Conservation (phyloP, 2,797 vertebrate species). For the Tokudaia tokunoshimensis region DNA sequence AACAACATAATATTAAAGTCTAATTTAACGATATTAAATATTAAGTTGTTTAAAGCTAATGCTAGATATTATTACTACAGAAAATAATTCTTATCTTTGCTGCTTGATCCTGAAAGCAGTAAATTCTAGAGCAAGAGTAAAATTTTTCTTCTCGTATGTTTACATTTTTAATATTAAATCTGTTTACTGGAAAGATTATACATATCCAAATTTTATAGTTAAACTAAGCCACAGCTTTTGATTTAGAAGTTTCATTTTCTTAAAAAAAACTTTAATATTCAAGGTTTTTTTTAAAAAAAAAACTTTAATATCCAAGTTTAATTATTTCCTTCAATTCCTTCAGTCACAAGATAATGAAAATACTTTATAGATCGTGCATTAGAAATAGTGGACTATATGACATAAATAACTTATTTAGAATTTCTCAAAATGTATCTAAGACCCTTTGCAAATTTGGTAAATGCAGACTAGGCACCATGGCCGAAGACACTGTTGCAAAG, state of each 20-base stretch:
- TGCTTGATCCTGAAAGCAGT: slow-evolving; percentile 28
- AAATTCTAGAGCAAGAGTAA: slow-evolving; percentile 36
- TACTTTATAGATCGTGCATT: slow-evolving; percentile 14
- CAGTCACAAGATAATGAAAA: slow-evolving; percentile 5
- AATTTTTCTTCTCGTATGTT: slow-evolving; percentile 32
- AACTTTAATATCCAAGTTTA: slow-evolving; percentile 59
- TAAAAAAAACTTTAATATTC: slow-evolving; percentile 43
- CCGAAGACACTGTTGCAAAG: neutral
- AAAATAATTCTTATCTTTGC: slow-evolving; percentile 10
- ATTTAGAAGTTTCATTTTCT: slow-evolving; percentile 23
- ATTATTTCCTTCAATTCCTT: slow-evolving; percentile 57
- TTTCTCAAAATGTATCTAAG: neutral
- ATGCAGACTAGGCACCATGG: neutral
- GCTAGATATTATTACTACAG: neutral
- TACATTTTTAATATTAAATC: slow-evolving; percentile 63
- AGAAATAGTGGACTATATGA: slow-evolving; percentile 54
- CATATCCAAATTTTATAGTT: slow-evolving; percentile 56
- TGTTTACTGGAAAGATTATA: slow-evolving; percentile 21
- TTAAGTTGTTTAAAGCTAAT: neutral
- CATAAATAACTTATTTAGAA: slow-evolving; percentile 27
- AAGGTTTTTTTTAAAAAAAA: neutral
- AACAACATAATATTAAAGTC: neutral
- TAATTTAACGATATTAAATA: neutral
- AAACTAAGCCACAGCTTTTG: slow-evolving; percentile 42
- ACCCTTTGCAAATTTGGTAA: slow-evolving; percentile 29